phyloP scores from a whole-genome alignment of 1,140 invertebrate species.

The Prorops nasuta region DNA sequence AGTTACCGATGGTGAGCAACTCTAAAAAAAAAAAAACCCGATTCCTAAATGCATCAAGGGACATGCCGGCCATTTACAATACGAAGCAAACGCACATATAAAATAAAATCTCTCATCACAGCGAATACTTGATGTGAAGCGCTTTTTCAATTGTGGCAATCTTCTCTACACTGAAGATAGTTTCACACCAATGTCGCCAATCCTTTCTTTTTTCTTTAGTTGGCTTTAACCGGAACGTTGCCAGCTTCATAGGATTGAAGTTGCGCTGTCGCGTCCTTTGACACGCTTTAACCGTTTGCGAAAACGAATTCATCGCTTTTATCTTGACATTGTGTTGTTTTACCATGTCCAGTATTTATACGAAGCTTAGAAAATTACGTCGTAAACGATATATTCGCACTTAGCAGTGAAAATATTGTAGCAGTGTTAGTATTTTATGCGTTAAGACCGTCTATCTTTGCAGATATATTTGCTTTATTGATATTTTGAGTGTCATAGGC shows the following conservation, averaged over 20 bases:
- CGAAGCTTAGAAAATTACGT: slow-evolving; percentile 27
- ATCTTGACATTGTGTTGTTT: slow-evolving; percentile 22
- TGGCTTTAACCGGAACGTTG: too few relatives aligned
- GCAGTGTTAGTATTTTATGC: slow-evolving; percentile 10
- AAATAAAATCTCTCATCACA: too few relatives aligned
- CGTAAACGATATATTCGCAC: slow-evolving; percentile 26
- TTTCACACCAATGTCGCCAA: too few relatives aligned
- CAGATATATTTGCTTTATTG: slow-evolving; percentile 47
- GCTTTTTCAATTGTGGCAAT: too few relatives aligned
- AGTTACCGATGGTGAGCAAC: too few relatives aligned
- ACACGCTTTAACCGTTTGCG: slow-evolving; percentile 44
- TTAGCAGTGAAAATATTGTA: slow-evolving; percentile 25
- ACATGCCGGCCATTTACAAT: too few relatives aligned
- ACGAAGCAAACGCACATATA: too few relatives aligned
- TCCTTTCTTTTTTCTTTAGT: too few relatives aligned
- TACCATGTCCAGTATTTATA: slow-evolving; percentile 37
- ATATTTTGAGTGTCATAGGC: slow-evolving; percentile 48
- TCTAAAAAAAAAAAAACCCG: too few relatives aligned
- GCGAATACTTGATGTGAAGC: too few relatives aligned
- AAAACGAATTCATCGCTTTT: slow-evolving; percentile 28
- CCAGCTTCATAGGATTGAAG: slow-evolving; percentile 29
- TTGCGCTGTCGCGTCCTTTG: slow-evolving; percentile 46
- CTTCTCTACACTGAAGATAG: too few relatives aligned
- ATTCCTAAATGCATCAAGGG: too few relatives aligned
- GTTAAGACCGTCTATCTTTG: slow-evolving; percentile 27